Conservation (phyloP, 2,888 invertebrate genomes). For the Petrophora chlorosata region DNA sequence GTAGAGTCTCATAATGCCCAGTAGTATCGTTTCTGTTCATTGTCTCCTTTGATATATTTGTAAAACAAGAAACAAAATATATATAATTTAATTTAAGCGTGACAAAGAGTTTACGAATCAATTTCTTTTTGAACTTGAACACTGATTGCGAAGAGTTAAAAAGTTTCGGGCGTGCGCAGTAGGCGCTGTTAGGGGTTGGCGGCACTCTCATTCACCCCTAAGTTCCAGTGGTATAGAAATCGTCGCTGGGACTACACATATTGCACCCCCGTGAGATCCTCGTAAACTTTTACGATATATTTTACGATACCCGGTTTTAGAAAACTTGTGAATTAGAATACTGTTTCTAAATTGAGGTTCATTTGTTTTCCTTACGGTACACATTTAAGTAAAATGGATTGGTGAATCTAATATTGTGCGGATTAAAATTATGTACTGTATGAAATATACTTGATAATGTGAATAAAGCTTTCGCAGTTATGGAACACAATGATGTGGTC, state of each 20-base stretch:
- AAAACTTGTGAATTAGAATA: not conserved
- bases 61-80: too few species aligned
- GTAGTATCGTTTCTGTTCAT: too few species aligned
- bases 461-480: conserved; percentile 53
- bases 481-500: conserved; percentile 67
- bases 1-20: too few species aligned
- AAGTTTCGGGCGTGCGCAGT: conserved; percentile 67
- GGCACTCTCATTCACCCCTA: conserved; percentile 58
- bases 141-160: conserved; percentile 32
- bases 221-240: conserved; percentile 53
- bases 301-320: conserved; percentile 7
- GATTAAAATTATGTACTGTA: not conserved
- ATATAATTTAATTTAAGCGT: not conserved
- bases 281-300: conserved; percentile 57
- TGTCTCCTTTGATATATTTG: too few species aligned
- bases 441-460: conserved; percentile 23
- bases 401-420: not conserved
- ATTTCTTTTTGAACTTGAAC: conserved; percentile 24
- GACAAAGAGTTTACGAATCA: conserved; percentile 9
- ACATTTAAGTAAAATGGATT: conserved; percentile 12
- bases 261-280: conserved; percentile 15
- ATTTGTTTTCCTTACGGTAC: not conserved
- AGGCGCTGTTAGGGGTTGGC: conserved; percentile 41
- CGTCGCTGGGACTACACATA: conserved; percentile 42
- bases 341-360: not conserved